Base-by-base conservation (phyloP, 64 coral and sea anemone genomes). In the Astreopora myriophthalma region DNA sequence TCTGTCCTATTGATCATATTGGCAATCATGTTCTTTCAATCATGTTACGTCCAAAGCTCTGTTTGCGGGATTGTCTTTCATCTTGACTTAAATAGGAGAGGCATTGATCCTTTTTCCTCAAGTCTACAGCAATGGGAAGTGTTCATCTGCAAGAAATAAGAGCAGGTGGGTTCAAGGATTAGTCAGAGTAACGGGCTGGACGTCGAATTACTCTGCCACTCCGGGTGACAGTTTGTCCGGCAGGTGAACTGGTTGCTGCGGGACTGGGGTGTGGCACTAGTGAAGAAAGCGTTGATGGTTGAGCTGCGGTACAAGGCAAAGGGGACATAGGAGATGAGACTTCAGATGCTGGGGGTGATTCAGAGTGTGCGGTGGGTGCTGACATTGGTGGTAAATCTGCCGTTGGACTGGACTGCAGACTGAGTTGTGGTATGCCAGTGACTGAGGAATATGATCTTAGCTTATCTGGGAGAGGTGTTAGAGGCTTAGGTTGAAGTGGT, bases 161-260 rank as follows among this genome's bases (percentile, higher is more conserved):
- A 70, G 19, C 6, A 62, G 17, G 20, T 37, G 30, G 14, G 48
- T 52, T 52, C 20, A 12, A 27, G 11, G 44, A 24, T 86, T 84
- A 85, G 48, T 92, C 67, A 24, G 89, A 92, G 35, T 92, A 92
- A 35, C 90, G 30, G 51, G 90, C 90, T 75, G 90, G 80, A 62
- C 71, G 90, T 36, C 80, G 90, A 75, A 85, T 75, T 3, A 85
- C 79, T 73, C 69, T 80, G 8, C 79, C 90, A 92, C 80, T 86
- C 11, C 69, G 80, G 34, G 89, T 92, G 9, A 73, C 69, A 61
- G 69, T 58, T 84, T 69, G 90, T 58, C 33, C 23, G 36, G 4
- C 48, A 29, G 69, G 48, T 61, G 48, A 73, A 84, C 51, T 63
- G 17, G 37, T 22, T 85, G 49, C 13, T 29, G 36, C 52, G 6